Base-by-base conservation (phyloP, 2,797 vertebrate genomes). In the Varecia variegata region DNA sequence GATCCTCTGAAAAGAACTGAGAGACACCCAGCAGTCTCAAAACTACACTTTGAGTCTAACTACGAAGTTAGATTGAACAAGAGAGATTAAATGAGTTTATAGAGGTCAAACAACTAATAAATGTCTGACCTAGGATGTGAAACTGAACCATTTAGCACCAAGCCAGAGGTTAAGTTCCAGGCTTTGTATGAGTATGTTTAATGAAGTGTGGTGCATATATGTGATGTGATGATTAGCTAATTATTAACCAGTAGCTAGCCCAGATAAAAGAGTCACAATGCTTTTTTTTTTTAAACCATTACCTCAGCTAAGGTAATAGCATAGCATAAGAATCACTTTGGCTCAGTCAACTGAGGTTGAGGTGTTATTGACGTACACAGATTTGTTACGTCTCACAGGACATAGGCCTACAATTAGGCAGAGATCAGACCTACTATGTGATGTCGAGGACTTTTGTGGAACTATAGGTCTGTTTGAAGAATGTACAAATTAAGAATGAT, bases 281-380 rank as follows among this genome's bases (percentile, higher is more conserved):
- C 2, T 80, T 50, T 58, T 45, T 0, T 65, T 21, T 30, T 54
- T 54, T 8, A 54, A 62, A n/a, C 14, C 3, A 45, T 8, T 7
- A 25, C 2, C 23, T 83, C 32, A 62, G 11, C 7, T 40, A 43
- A 76, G 35, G 40, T n/a, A 40, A 67, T 77, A 38, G n/a, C 4
- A 2, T 3, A 30, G 58, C 32, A 38, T 9, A 35, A 52, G n/a
- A 58, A 58, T 79, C 32, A 92, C 4, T 8, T 21, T 15, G 20
- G 13, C 21, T 68, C 23, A 18, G 54, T 65, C 23, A 50, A 12
- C 9, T 43, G 27, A 67, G 2, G 38, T 14, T 32, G 17, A 81
- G 15, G 4, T 15, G 2, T 60, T 77, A 43, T 3, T 15, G 13
- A 65, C 10, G 20, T 2, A 4, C 1, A 12, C 4, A 2, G 12